phyloP scores from a whole-genome alignment of 1,140 invertebrate genomes.

The Pseudomyrmex pallidus region DNA sequence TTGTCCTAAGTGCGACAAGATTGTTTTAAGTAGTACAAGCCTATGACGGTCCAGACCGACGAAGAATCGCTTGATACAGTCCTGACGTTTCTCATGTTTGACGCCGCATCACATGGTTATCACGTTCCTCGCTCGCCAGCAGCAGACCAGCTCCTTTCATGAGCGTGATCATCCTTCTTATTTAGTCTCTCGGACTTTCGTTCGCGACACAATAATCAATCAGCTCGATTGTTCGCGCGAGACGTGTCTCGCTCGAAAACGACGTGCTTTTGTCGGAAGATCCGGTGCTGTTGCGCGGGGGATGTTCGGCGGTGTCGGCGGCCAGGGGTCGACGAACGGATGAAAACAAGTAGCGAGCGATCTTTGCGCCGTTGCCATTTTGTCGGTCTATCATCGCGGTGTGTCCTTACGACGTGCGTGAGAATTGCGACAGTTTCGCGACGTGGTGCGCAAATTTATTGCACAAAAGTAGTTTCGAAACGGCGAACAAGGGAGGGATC shows the following conservation, averaged over 20 bases:
- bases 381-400: constrained; percentile 8
- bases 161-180: neutral
- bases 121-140: constrained; percentile 59
- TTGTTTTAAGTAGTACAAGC: neutral
- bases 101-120: constrained; percentile 75
- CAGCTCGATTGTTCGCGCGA: neutral
- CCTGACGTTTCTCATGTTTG: constrained; percentile 71
- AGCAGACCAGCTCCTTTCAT: constrained; percentile 16
- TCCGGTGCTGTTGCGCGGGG: neutral
- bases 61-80: constrained; percentile 46
- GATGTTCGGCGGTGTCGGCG: neutral
- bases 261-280: neutral
- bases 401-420: neutral
- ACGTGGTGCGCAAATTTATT: constrained; percentile 11
- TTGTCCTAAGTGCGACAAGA: neutral
- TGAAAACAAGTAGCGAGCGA: constrained; percentile 13
- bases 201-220: neutral
- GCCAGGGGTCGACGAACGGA: constrained; percentile 5
- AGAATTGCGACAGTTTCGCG: neutral
- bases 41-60: neutral
- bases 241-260: neutral
- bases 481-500: constrained; percentile 17
- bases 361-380: constrained; percentile 38
- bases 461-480: neutral
- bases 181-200: neutral